Evolutionary conservation across 1,140 invertebrate species (phyloP).

Genomic region (Drosophila subobscura): DNA sequence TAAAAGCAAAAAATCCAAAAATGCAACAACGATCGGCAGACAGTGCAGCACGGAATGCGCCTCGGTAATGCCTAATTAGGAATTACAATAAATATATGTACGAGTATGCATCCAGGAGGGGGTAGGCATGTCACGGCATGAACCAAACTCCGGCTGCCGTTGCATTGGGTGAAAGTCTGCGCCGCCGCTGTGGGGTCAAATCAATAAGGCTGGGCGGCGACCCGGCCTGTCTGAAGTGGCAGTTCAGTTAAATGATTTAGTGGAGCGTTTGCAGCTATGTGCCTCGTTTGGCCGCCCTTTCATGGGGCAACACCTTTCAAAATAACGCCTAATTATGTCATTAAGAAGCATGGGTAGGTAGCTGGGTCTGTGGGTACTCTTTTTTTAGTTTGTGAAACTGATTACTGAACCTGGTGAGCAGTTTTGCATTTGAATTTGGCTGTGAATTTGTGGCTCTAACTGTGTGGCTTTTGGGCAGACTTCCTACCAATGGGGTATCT

Average conservation of each 20-base stretch:
- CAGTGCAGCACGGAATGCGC: conserved; percentile 65
- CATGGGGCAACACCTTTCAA: conserved; percentile 52
- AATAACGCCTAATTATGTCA: conserved; percentile 70
- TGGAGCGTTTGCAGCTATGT: not conserved
- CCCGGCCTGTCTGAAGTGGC: conserved; percentile 42
- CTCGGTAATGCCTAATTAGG: conserved; percentile 64
- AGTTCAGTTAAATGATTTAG: not conserved
- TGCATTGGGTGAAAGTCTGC: conserved; percentile 62
- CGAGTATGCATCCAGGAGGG: not conserved
- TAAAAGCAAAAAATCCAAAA: conserved; percentile 32
- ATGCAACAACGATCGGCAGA: not conserved
- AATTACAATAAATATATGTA: conserved; percentile 56
- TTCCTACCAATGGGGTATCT: too few relatives aligned
- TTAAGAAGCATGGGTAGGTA: conserved; percentile 51
- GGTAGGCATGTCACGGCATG: conserved; percentile 41
- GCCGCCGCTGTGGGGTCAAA: conserved; percentile 54
- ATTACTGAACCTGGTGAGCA: conserved; percentile 14
- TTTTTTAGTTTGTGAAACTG: conserved; percentile 18
- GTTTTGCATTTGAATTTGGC: conserved; percentile 9
- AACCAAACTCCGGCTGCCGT: conserved; percentile 13
- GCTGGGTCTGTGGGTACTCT: conserved; percentile 26
- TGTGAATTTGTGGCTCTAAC: not conserved
- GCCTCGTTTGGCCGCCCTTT: not conserved
- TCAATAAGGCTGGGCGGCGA: conserved; percentile 70
- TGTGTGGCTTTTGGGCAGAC: not conserved